These are phyloP conservation scores for Rhodeus uyekii DNA, from an alignment of 2,797 vertebrate species.

Conservation along the genomic window DNA sequence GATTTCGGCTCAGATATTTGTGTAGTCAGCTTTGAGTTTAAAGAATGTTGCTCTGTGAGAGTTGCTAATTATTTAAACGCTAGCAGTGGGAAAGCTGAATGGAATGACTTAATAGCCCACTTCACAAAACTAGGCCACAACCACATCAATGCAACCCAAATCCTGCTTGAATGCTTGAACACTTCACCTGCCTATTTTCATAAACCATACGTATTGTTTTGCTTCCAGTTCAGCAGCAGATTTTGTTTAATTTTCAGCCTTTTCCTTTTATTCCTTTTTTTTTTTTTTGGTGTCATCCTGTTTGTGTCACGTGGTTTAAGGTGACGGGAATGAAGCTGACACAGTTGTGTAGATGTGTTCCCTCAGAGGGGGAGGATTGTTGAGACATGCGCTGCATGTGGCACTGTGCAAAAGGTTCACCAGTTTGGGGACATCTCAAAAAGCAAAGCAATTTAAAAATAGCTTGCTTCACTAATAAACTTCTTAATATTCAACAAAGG, in stretches of 20 bases:
- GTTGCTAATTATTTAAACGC: slow-evolving; percentile 23
- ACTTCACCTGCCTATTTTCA: not conserved
- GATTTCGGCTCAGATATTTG: not conserved
- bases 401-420: slow-evolving; percentile 26
- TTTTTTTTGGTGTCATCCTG: slow-evolving; percentile 13
- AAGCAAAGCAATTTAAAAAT: slow-evolving; percentile 50
- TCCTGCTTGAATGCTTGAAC: not conserved
- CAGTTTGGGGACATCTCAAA: slow-evolving; percentile 37
- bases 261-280: not conserved
- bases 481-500: slow-evolving; percentile 5
- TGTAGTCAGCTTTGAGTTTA: not conserved
- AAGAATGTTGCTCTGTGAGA: slow-evolving; percentile 12
- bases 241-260: not conserved
- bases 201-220: not conserved
- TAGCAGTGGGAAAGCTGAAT: slow-evolving; percentile 27
- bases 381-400: slow-evolving; percentile 32
- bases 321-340: slow-evolving; percentile 27
- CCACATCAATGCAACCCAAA: not conserved
- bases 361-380: slow-evolving; percentile 33
- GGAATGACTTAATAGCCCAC: slow-evolving; percentile 18
- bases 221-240: not conserved
- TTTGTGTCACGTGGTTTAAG: slow-evolving; percentile 27
- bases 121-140: slow-evolving; percentile 24
- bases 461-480: slow-evolving; percentile 30
- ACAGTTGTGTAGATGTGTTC: slow-evolving; percentile 28